Evolutionary conservation across 2,797 vertebrate genomes (phyloP).

Genomic region (Sebastes flavidus): DNA sequence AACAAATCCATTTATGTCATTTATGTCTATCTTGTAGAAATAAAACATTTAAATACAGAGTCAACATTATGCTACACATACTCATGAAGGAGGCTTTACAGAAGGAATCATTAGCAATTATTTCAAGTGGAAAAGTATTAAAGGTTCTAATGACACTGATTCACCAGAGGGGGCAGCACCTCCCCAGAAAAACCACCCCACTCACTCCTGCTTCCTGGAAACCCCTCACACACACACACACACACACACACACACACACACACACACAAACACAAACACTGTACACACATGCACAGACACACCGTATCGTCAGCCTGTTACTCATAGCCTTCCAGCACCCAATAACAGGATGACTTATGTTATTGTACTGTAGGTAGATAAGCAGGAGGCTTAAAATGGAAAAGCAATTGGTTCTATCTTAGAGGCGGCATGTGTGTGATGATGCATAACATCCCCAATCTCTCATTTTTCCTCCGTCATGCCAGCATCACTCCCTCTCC

Average conservation of each 20-base stretch:
- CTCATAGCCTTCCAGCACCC: slow-evolving; percentile 3
- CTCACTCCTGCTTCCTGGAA: slow-evolving; percentile 42
- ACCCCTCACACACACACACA: not conserved
- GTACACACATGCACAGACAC: not conserved
- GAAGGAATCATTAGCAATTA: not conserved
- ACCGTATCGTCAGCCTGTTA: not conserved
- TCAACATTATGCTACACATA: not conserved
- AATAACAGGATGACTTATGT: slow-evolving; percentile 42
- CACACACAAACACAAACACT: not conserved
- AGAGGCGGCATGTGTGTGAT: slow-evolving; percentile 20
- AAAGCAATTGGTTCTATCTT: slow-evolving; percentile 46
- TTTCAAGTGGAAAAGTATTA: not conserved
- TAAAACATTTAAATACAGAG: not conserved
- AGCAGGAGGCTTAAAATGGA: slow-evolving; percentile 47
- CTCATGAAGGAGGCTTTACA: not conserved
- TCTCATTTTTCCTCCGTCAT: slow-evolving; percentile 3
- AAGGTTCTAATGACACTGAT: not conserved
- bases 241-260: not conserved
- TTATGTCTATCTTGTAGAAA: not conserved
- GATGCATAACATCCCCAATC: slow-evolving; percentile 14
- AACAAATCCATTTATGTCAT: not conserved
- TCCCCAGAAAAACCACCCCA: slow-evolving; percentile 17
- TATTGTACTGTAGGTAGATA: slow-evolving; percentile 23
- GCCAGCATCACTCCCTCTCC: slow-evolving; percentile 8
- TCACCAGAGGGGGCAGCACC: slow-evolving; percentile 70